These are phyloP conservation scores for Lasioglossum morio DNA, from an alignment of 2,888 invertebrate species.

Conservation along the genomic window DNA sequence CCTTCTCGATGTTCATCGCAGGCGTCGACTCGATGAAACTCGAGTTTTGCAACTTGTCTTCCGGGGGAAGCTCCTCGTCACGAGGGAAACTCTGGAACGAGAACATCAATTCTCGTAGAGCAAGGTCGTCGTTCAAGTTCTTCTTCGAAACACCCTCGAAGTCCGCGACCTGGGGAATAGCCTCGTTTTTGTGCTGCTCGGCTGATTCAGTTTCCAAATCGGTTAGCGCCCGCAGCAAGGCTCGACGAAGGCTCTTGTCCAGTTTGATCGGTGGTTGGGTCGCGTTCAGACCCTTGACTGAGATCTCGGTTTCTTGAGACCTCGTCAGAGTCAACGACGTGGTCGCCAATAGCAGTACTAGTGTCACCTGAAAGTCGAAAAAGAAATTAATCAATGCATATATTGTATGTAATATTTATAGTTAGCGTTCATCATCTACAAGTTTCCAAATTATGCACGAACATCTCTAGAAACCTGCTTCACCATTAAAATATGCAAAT, in stretches of 20 bases:
- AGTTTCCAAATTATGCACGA: not conserved
- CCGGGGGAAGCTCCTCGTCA: slow-evolving; percentile 78
- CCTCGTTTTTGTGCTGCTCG: slow-evolving; percentile 83
- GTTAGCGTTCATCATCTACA: not conserved
- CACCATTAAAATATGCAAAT: slow-evolving; percentile 7
- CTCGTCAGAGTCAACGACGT: slow-evolving; percentile 58
- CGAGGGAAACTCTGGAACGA: slow-evolving; percentile 77
- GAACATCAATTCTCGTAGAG: slow-evolving; percentile 71
- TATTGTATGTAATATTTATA: not conserved
- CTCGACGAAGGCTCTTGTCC: slow-evolving; percentile 91
- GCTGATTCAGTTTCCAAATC: slow-evolving; percentile 89
- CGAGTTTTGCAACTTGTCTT: slow-evolving; percentile 82
- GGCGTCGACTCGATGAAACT: slow-evolving; percentile 76
- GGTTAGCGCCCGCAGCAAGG: slow-evolving; percentile 90
- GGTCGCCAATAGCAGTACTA: slow-evolving; percentile 66
- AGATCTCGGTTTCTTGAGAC: slow-evolving; percentile 55
- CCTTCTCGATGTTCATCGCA: slow-evolving; percentile 64
- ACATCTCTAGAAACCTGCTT: not conserved
- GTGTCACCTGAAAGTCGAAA: slow-evolving; percentile 64
- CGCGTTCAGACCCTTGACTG: slow-evolving; percentile 31
- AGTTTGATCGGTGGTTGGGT: slow-evolving; percentile 87
- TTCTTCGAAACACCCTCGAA: slow-evolving; percentile 68
- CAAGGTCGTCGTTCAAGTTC: slow-evolving; percentile 71
- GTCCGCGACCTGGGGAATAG: slow-evolving; percentile 80
- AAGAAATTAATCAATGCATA: not conserved